These are phyloP conservation scores for Drosophila tripunctata DNA, from an alignment of 2,888 invertebrate species.

Conservation along the genomic window DNA sequence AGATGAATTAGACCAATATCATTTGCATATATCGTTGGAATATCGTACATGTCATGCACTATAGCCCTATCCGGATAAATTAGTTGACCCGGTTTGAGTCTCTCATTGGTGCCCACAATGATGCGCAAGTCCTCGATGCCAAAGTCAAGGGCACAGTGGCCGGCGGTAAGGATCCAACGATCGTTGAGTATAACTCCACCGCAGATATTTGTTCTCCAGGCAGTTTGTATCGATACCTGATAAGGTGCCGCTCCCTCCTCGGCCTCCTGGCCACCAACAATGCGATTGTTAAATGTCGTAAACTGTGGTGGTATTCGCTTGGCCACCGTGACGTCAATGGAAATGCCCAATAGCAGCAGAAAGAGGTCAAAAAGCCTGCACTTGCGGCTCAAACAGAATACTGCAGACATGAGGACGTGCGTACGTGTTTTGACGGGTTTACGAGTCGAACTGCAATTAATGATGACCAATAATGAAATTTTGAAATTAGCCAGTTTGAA, in stretches of 20 bases:
- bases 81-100: conserved; percentile 56
- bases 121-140: conserved; percentile 55
- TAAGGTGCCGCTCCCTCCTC: conserved; percentile 74
- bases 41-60: conserved; percentile 69
- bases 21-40: conserved; percentile 82
- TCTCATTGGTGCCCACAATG: conserved; percentile 71
- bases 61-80: conserved; percentile 45
- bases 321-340: conserved; percentile 66
- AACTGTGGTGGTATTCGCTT: conserved; percentile 59
- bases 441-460: conserved; percentile 52
- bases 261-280: conserved; percentile 74
- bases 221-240: conserved; percentile 79
- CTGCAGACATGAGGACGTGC: conserved; percentile 16
- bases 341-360: conserved; percentile 41
- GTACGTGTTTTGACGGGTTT: conserved; percentile 16
- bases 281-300: conserved; percentile 45
- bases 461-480: conserved; percentile 63
- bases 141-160: conserved; percentile 73
- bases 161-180: conserved; percentile 78
- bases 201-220: conserved; percentile 66
- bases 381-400: background rate
- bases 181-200: conserved; percentile 77
- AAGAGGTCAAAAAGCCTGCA: conserved; percentile 16
- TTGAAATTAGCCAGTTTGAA: conserved; percentile 29
- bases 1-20: conserved; percentile 89